Evolutionary conservation across 53 echinoderm and acorn worm species (phyloP).

Genomic region (Paracentrotus lividus): DNA sequence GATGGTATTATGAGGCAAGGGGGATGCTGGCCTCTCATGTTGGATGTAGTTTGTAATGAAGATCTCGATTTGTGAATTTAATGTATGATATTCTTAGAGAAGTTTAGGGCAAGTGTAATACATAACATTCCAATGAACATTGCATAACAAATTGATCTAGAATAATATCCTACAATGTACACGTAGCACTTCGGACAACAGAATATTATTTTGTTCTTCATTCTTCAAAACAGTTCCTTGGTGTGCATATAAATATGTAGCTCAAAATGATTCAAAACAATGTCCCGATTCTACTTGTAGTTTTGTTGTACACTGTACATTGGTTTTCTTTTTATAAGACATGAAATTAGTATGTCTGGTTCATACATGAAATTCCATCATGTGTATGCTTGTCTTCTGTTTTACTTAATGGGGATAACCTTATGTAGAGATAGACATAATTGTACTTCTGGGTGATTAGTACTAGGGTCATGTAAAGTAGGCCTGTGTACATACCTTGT

Average conservation of each 20-base stretch:
- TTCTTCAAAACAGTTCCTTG: background rate
- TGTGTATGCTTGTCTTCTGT: no score
- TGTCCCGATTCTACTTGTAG: background rate
- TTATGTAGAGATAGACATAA: no score
- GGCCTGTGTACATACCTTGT: no score
- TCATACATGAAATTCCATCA: no score
- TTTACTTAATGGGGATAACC: no score
- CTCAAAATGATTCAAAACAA: background rate
- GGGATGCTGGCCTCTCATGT: background rate
- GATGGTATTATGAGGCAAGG: constrained; percentile 31
- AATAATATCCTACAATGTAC: background rate
- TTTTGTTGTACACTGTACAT: background rate
- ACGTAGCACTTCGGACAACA: background rate
- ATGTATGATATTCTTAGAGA: background rate
- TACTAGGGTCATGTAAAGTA: no score
- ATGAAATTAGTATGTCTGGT: no score
- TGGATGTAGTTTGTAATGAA: background rate
- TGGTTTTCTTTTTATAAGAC: no score
- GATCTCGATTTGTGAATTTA: background rate
- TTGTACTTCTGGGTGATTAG: no score
- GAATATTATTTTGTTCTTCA: background rate
- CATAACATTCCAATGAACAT: no score
- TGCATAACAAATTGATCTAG: no score
- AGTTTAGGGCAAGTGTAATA: background rate
- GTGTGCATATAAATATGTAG: background rate